Conservation (phyloP, 1,140 invertebrate genomes). For the Bombus haemorrhoidalis region DNA sequence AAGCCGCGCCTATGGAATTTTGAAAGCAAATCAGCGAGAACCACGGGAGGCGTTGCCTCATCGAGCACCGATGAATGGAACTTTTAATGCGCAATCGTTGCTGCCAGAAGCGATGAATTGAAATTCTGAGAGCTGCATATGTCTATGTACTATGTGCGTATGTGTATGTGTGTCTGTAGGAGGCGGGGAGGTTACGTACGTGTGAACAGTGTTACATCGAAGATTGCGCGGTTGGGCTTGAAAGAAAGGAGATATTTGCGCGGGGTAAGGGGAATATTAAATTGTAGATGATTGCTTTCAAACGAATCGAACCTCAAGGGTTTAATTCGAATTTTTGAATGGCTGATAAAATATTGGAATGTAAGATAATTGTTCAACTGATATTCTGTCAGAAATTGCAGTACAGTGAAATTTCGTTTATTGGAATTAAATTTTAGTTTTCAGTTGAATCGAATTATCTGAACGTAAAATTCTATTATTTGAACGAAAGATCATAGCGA, state of each 20-base stretch:
- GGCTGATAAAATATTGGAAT: neutral
- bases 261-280: neutral
- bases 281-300: neutral
- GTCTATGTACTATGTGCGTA: too few species aligned
- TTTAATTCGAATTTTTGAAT: neutral
- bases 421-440: neutral
- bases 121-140: conserved; percentile 1
- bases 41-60: neutral
- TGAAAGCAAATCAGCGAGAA: conserved; percentile 31
- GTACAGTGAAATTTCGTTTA: neutral
- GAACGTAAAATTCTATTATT: neutral
- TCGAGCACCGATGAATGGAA: conserved; percentile 18
- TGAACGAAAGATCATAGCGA: neutral
- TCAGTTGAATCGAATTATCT: neutral
- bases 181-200: neutral
- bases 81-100: conserved; percentile 34
- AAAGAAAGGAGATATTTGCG: neutral
- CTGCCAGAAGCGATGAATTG: conserved; percentile 15
- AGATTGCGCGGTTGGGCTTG: neutral
- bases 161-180: too few species aligned
- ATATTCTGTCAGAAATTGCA: neutral
- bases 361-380: neutral
- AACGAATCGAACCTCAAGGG: neutral
- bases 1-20: conserved; percentile 8
- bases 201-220: neutral